A percentile compares a stretch with the other conserved stretches of the same genome.
Evolutionary conservation across 2,888 invertebrate genomes (phyloP).

Genomic region (Dyspetes luteomarginatus): DNA sequence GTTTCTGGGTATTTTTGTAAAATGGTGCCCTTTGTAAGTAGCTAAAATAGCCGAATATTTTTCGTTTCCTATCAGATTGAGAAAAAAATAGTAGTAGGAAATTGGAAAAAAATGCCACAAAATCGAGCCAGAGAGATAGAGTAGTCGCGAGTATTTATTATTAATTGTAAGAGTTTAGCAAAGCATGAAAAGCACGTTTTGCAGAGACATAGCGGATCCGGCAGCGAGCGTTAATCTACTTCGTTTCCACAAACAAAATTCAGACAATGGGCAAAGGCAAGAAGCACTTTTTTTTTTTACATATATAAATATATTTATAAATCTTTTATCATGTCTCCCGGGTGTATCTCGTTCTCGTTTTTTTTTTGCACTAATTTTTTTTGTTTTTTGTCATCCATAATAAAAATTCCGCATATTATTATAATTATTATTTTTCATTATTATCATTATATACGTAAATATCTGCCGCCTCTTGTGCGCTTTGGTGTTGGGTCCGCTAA

Average conservation of each 20-base stretch:
- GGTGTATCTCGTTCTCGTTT: slow-evolving; percentile 1
- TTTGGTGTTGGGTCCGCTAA: slow-evolving; percentile 59
- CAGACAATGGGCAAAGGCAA: slow-evolving; percentile 81
- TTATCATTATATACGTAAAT: background rate
- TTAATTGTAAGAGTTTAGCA: slow-evolving; percentile 49
- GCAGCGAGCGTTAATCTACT: slow-evolving; percentile 82
- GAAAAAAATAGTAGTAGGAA: slow-evolving; percentile 40
- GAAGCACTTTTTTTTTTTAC: slow-evolving; percentile 71
- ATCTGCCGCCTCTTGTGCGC: slow-evolving; percentile 34
- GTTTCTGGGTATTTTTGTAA: background rate
- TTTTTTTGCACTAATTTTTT: slow-evolving; percentile 24
- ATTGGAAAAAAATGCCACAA: slow-evolving; percentile 27
- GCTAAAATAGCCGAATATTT: slow-evolving; percentile 32
- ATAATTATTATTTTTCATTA: slow-evolving; percentile 22
- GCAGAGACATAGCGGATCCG: slow-evolving; percentile 81
- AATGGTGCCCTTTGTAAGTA: slow-evolving; percentile 36
- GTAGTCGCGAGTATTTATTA: background rate
- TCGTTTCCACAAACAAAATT: slow-evolving; percentile 80
- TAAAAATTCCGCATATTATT: slow-evolving; percentile 19
- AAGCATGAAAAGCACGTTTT: slow-evolving; percentile 72
- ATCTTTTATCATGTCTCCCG: background rate
- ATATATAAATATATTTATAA: background rate
- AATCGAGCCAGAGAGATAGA: slow-evolving; percentile 4
- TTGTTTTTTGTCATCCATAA: slow-evolving; percentile 15
- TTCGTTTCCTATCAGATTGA: slow-evolving; percentile 40